A percentile compares a stretch with the other conserved stretches of the same genome.
These are phyloP conservation scores for Xiphias gladius DNA, from an alignment of 2,113 vertebrate genomes.

Conservation along the genomic window DNA sequence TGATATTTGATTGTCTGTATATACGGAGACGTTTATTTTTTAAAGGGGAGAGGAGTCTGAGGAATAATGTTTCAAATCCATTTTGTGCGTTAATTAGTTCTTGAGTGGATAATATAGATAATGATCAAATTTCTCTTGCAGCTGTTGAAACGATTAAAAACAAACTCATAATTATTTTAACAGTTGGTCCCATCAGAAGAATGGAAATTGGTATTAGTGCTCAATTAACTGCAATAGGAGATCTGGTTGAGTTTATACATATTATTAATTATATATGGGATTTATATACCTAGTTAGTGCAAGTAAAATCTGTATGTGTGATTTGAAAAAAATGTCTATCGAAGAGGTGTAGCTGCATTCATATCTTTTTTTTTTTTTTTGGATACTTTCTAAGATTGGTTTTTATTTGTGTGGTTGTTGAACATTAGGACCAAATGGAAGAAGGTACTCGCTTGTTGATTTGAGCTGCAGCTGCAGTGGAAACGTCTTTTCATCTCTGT, in stretches of 20 bases:
- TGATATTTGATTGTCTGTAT: neutral
- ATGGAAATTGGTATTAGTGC: neutral
- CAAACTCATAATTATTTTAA: neutral
- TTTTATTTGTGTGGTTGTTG: neutral
- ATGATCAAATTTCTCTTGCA: neutral
- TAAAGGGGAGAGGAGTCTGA: neutral
- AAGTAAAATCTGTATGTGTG: neutral
- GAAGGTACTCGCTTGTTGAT: neutral
- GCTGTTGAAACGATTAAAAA: slow-evolving; percentile 18
- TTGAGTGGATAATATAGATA: slow-evolving; percentile 1
- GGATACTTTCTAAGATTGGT: neutral
- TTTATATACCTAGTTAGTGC: neutral
- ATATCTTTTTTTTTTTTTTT: neutral
- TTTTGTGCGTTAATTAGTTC: slow-evolving; percentile 7
- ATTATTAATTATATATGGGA: neutral
- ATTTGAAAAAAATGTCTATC: too few relatives aligned
- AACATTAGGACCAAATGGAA: neutral
- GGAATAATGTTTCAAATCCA: neutral
- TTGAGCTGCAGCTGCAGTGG: neutral
- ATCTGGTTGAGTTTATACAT: neutral
- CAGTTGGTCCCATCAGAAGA: neutral
- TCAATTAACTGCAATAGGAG: neutral
- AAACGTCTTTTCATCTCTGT: neutral
- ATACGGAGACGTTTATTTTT: neutral
- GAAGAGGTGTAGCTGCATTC: neutral